phyloP scores from a whole-genome alignment of 2,888 invertebrate genomes.

The Drosophila formosana region DNA sequence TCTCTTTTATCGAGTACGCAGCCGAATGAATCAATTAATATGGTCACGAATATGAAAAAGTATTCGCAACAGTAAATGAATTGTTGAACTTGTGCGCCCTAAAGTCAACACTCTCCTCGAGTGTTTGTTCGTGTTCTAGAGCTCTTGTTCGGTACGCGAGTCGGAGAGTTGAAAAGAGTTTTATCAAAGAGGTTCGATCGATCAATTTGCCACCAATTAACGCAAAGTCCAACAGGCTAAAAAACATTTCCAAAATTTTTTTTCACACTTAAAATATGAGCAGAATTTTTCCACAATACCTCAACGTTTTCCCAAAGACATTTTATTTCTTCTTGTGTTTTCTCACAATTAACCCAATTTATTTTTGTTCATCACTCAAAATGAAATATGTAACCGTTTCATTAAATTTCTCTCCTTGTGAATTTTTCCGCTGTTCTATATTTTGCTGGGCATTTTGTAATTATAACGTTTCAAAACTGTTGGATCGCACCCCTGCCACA shows the following conservation, averaged over 20 bases:
- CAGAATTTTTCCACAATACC: background rate
- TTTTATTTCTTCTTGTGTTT: background rate
- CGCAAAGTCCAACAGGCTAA: background rate
- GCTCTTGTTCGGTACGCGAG: slow-evolving; percentile 46
- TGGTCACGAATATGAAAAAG: slow-evolving; percentile 50
- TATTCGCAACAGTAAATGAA: slow-evolving; percentile 55
- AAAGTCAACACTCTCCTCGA: slow-evolving; percentile 47
- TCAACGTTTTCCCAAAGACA: background rate
- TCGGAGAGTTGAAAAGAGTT: slow-evolving; percentile 35
- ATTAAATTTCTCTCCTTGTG: background rate
- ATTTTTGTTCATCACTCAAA: background rate
- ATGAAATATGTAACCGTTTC: background rate
- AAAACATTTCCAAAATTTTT: background rate
- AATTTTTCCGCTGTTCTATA: background rate
- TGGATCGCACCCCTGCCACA: slow-evolving; percentile 10
- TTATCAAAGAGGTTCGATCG: slow-evolving; percentile 38
- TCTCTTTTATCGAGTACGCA: slow-evolving; percentile 35
- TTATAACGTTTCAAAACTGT: slow-evolving; percentile 5
- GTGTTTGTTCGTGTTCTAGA: slow-evolving; percentile 75
- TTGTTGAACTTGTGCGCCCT: slow-evolving; percentile 56
- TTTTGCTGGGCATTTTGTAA: background rate
- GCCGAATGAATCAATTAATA: slow-evolving; percentile 72
- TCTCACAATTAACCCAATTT: slow-evolving; percentile 8
- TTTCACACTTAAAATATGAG: background rate
- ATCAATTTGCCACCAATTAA: slow-evolving; percentile 21